Percentiles rank a stretch among this genome's conserved stretches.
Conservation (phyloP, 2,797 vertebrate species). For the Gastrophryne carolinensis region DNA sequence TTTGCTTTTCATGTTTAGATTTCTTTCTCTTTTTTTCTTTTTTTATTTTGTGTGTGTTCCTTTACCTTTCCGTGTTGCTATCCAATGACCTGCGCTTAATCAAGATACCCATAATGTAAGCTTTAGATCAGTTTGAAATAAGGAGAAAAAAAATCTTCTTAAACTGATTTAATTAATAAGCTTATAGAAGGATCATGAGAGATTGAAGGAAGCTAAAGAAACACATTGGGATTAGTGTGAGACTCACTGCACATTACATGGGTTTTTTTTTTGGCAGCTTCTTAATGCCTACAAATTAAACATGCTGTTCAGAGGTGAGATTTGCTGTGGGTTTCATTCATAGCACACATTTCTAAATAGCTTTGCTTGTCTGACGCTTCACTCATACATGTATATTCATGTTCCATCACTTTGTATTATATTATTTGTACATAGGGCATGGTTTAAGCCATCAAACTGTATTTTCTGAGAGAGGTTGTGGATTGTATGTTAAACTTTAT, state of each 20-base stretch:
- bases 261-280: constrained; percentile 66
- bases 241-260: constrained; percentile 62
- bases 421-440: not conserved
- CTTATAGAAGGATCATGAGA: constrained; percentile 73
- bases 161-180: constrained; percentile 78
- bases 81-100: constrained; percentile 63
- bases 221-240: constrained; percentile 71
- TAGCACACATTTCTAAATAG: not conserved
- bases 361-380: constrained; percentile 10
- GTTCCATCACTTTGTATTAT: constrained; percentile 6
- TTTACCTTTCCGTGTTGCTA: not conserved
- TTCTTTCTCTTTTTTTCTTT: constrained; percentile 38
- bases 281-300: constrained; percentile 68
- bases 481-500: not conserved
- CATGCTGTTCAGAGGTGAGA: constrained; percentile 68
- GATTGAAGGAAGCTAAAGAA: constrained; percentile 73
- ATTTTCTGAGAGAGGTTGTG: not conserved
- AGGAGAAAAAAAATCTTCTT: constrained; percentile 65
- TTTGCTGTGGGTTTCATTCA: constrained; percentile 55
- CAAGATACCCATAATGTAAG: constrained; percentile 67
- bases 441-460: not conserved
- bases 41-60: constrained; percentile 30
- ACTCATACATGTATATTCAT: constrained; percentile 15
- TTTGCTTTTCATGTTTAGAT: constrained; percentile 13
- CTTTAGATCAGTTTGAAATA: constrained; percentile 68